Evolutionary conservation across 2,888 invertebrate genomes (phyloP).

Genomic region (Cheilosia soror): DNA sequence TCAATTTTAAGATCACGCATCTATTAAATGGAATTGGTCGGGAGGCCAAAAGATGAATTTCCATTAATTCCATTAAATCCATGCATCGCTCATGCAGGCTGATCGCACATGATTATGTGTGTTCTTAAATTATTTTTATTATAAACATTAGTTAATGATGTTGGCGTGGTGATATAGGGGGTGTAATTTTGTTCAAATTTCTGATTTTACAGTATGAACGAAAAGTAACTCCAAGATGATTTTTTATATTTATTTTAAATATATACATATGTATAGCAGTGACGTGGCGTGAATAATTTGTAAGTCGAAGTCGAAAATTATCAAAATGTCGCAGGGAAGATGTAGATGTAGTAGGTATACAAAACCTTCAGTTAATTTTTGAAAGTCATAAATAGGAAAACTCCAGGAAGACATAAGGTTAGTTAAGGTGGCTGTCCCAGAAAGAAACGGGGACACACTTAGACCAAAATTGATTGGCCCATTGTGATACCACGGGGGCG

Average conservation of each 20-base stretch:
- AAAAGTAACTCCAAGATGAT: neutral
- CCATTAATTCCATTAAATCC: conserved; percentile 30
- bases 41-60: conserved; percentile 54
- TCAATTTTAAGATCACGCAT: conserved; percentile 63
- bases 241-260: neutral
- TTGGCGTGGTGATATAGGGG: conserved; percentile 48
- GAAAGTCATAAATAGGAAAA: no score
- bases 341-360: no score
- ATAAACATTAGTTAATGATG: conserved; percentile 71
- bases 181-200: conserved; percentile 17
- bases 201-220: conserved; percentile 13
- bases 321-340: no score
- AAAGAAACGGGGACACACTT: no score
- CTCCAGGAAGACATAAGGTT: no score
- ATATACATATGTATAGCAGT: no score
- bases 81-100: conserved; percentile 31
- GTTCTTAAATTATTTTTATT: conserved; percentile 68
- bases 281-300: no score
- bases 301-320: no score
- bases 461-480: no score
- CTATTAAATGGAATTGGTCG: conserved; percentile 61
- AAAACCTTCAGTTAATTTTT: no score
- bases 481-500: no score
- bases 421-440: no score
- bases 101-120: conserved; percentile 26